Percentiles rank a stretch among this genome's conserved stretches.
Evolutionary conservation across 2,113 vertebrate species (phyloP).

Genomic region (Ictalurus punctatus): DNA sequence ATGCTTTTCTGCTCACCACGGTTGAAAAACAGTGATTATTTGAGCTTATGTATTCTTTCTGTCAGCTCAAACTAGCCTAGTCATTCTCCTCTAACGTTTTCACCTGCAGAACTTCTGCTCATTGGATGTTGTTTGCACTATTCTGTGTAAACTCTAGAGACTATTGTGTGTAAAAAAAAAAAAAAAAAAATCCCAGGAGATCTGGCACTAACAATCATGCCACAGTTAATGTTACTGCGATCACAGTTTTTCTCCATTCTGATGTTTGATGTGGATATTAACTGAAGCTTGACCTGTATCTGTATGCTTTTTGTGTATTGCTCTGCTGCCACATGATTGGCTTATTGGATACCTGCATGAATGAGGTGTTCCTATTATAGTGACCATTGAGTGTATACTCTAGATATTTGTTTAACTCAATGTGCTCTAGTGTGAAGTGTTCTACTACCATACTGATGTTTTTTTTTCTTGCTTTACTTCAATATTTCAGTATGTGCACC

Average conservation of each 20-base stretch:
- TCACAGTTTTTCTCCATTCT: background rate
- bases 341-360: background rate
- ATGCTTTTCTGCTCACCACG: background rate
- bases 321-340: background rate
- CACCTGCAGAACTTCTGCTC: too few species aligned
- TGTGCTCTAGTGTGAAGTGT: background rate
- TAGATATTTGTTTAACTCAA: background rate
- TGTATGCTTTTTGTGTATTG: background rate
- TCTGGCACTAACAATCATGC: too few species aligned
- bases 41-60: background rate
- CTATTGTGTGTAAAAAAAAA: too few species aligned
- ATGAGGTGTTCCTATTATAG: slow-evolving; percentile 11
- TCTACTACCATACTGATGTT: background rate
- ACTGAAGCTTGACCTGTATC: background rate
- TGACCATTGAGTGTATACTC: background rate
- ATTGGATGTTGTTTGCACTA: too few species aligned
- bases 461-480: background rate
- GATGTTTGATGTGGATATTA: background rate
- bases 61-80: background rate
- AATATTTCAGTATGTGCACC: background rate
- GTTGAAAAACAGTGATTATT: background rate
- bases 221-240: too few species aligned
- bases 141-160: too few species aligned
- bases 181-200: too few species aligned
- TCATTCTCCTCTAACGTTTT: too few species aligned